Conservation (phyloP, 1,140 invertebrate species). For the Probaryconus sp. region DNA sequence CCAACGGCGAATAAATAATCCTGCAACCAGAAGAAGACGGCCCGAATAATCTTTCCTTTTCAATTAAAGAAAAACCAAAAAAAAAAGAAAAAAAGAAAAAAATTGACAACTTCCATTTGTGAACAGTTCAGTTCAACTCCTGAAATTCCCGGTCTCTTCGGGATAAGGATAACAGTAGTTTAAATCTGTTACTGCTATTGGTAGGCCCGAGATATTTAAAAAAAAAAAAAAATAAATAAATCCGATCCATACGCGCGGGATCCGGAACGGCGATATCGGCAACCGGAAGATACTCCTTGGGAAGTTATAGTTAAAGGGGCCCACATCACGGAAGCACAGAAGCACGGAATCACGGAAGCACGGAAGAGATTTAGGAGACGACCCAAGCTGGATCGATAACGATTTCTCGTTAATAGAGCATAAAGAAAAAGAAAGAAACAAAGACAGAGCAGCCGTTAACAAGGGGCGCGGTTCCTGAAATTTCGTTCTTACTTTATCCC, state of each 20-base stretch:
- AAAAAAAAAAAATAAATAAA: too few relatives aligned
- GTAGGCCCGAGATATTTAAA: too few relatives aligned
- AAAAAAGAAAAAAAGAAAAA: background rate
- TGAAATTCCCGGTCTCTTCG: background rate
- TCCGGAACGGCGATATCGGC: conserved; percentile 19
- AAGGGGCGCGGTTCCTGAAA: conserved; percentile 48
- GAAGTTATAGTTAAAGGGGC: background rate
- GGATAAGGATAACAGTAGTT: too few relatives aligned
- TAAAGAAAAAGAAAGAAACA: conserved; percentile 5
- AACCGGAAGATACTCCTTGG: conserved; percentile 43
- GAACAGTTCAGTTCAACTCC: conserved; percentile 7
- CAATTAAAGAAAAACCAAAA: too few relatives aligned
- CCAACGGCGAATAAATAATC: background rate
- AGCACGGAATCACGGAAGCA: conserved; percentile 7
- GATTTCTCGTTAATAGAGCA: conserved; percentile 18
- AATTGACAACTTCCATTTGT: conserved; percentile 22
- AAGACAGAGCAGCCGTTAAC: background rate
- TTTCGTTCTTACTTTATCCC: conserved; percentile 38
- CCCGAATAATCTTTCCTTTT: too few relatives aligned
- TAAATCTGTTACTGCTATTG: too few relatives aligned
- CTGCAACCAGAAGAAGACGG: background rate
- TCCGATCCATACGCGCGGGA: conserved; percentile 27
- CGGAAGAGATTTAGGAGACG: conserved; percentile 8
- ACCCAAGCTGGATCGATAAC: conserved; percentile 22
- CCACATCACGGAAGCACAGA: conserved; percentile 3